Conservation (phyloP, 2,888 invertebrate genomes). For the Lottia scabra region DNA sequence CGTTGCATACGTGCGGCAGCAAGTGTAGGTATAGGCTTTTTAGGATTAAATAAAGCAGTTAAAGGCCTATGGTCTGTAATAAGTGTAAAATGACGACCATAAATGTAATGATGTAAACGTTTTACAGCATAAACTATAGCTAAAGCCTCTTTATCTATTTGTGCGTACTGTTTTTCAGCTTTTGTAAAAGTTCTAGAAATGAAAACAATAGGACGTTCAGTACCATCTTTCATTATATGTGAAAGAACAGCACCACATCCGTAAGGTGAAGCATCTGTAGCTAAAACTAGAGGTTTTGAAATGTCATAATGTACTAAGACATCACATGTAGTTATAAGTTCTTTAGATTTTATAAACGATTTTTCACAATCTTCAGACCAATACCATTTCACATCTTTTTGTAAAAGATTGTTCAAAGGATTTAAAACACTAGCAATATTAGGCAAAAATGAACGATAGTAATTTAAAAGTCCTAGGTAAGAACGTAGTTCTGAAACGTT, state of each 20-base stretch:
- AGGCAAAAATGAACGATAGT: constrained; percentile 11
- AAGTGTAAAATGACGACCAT: constrained; percentile 41
- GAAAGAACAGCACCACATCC: constrained; percentile 41
- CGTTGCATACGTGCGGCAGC: constrained; percentile 52
- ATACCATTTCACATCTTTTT: constrained; percentile 36
- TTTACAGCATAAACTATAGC: constrained; percentile 33
- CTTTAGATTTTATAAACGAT: constrained; percentile 38
- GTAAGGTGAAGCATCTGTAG: constrained; percentile 63
- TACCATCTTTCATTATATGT: constrained; percentile 47
- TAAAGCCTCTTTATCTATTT: constrained; percentile 35
- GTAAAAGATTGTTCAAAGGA: constrained; percentile 19
- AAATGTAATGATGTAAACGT: constrained; percentile 38
- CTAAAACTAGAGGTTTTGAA: constrained; percentile 45
- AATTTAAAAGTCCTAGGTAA: constrained; percentile 23
- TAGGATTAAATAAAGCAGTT: constrained; percentile 57
- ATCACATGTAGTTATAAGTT: constrained; percentile 25
- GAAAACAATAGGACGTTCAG: constrained; percentile 7
- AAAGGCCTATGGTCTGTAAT: constrained; percentile 68
- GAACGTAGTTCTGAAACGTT: constrained; percentile 43
- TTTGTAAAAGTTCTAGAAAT: constrained; percentile 13
- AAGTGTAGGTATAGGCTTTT: constrained; percentile 45
- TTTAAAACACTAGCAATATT: constrained; percentile 9
- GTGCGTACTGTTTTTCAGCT: constrained; percentile 29
- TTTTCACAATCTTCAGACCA: constrained; percentile 17
- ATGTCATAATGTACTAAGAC: constrained; percentile 52